Base-by-base conservation (phyloP, 2,888 invertebrate genomes). In the Lepidocyrtoides sp. region DNA sequence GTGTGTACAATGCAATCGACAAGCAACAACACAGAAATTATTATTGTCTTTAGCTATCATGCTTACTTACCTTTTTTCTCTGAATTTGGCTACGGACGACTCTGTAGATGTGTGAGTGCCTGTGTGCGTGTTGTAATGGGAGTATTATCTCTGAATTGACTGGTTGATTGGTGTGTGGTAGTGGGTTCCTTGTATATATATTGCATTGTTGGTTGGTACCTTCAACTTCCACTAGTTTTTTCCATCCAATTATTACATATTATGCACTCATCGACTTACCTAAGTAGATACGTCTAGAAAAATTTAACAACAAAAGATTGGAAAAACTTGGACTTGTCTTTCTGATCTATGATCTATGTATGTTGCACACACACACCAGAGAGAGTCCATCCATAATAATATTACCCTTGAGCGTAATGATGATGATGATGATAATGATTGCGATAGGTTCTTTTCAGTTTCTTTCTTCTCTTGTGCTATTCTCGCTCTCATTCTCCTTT, bases 261-360 rank as follows among this genome's bases (percentile, higher is more conserved):
- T n/a, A 20, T 36, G 2, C 17, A 41, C 69, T 20, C 36, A 69
- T 2, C 17, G n/a, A 69, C 41, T 41, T 41, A 69, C 69, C 41
- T 69, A 60, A 7, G 60, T 8, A 36, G 12, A 60, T 60, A 60
- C 12, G 12, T 26, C 36, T n/a, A n/a, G n/a, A 17, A 54, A 54
- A 54, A 54, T 54, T 36, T 36, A 36, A 36, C 41, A 20, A 69
- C 36, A 36, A 81, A 82, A 60, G 14, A 63, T 44, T 23, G 26
- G 23, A 81, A 81, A 44, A 29, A 44, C 60, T 83, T 83, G 66
- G 83, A 83, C 83, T 83, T 66, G 83, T 63, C 82, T 69, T 29
- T 14, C 54, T 54, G 4, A 29, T n/a, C n/a, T 63, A 14, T 7
- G 3, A 36, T 36, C 4, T 48, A n/a, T 17, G 54, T 54, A n/a